A percentile compares a stretch with the other conserved stretches of the same genome.
These are phyloP conservation scores for Planococcus citri DNA, from an alignment of 1,140 invertebrate genomes.

Conservation along the genomic window DNA sequence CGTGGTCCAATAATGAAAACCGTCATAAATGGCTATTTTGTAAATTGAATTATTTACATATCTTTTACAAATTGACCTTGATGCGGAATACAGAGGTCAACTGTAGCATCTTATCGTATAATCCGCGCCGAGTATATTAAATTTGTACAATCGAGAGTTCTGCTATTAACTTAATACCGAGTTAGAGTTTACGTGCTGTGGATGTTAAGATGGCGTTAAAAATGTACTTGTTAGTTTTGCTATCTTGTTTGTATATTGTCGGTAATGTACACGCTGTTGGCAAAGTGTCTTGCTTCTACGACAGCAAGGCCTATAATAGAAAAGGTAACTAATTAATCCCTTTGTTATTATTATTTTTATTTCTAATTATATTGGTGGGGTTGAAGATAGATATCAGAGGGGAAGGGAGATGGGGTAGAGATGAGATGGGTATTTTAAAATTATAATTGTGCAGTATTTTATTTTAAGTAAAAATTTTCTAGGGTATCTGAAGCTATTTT, in stretches of 20 bases:
- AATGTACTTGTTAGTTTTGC: neutral
- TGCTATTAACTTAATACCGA: neutral
- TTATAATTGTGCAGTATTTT: no score
- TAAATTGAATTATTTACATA: neutral
- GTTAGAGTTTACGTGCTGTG: neutral
- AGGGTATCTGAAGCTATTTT: no score
- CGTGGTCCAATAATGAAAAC: neutral
- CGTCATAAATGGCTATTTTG: neutral
- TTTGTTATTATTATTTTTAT: neutral
- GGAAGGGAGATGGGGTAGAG: no score
- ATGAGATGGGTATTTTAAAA: no score
- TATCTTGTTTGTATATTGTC: neutral
- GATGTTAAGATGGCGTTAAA: conserved; percentile 12
- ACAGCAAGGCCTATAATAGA: neutral
- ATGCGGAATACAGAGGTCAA: neutral
- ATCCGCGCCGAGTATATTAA: neutral
- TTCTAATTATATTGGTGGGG: no score
- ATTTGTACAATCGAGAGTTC: neutral
- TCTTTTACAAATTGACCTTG: neutral
- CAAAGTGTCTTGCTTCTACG: neutral
- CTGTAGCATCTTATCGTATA: neutral
- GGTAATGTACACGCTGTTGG: neutral
- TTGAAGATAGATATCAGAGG: no score
- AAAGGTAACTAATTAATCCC: conserved; percentile 11
- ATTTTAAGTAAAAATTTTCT: no score